Base-by-base conservation (phyloP, 2,888 invertebrate species). In the Glaucopsyche alexis region DNA sequence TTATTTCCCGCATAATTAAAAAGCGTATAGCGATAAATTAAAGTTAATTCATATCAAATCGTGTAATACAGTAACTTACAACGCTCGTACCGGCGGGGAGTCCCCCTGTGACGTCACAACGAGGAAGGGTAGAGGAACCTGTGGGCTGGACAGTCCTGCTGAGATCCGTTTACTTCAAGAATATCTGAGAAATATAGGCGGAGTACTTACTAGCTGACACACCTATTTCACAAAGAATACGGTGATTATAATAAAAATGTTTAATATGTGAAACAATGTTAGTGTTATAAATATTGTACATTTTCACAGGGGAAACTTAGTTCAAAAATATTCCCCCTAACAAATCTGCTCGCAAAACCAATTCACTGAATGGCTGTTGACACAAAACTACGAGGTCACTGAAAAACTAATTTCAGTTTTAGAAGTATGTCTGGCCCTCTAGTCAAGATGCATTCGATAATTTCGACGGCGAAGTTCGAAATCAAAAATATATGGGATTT, bases 1-100 rank as follows among this genome's bases (percentile, higher is more conserved):
- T 69, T 69, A 69, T 69, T 69, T 47, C 47, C 19, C 47, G 47
- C 69, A 19, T 69, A 47, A 69, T 49, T 69, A 49, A 69, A 69
- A 65, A 78, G 81, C 78, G 82, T 82, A 80, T 84, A 81, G 81
- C 84, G 81, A 83, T 84, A 87, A 89, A 89, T 88, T 89, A 83
- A 87, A 84, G 80, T 83, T 83, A 83, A 86, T 87, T 83, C 83
- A 79, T 81, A 76, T 82, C 85, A 85, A 84, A 85, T 79, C 77
- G 81, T 81, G 80, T 80, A 82, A 88, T 84, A 88, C 83, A 83
- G 80, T 85, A 77, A 80, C 81, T 80, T 80, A 78, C 77, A 76
- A 75, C 81, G 80, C 74, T 73, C 79, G 19, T 75, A 76, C n/a
- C 90, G 79, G 85, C 89, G 83, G 90, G 90, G 81, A 45, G 84